A percentile compares a stretch with the other conserved stretches of the same genome.
Evolutionary conservation across 1,140 invertebrate species (phyloP).

Genomic region (Drosophila yakuba): DNA sequence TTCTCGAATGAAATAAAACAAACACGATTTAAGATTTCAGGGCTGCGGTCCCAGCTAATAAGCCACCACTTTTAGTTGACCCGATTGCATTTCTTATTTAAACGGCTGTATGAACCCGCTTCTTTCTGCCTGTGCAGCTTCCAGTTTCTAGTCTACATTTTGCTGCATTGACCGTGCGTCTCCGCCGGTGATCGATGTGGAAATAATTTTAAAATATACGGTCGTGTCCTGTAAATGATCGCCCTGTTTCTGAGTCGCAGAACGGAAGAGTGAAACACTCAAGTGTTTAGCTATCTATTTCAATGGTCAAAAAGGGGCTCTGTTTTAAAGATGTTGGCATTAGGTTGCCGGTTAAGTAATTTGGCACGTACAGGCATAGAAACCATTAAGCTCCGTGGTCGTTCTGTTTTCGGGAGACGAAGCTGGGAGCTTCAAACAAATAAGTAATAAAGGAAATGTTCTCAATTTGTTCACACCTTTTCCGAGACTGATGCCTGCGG

Average conservation of each 20-base stretch:
- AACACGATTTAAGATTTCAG: too few relatives aligned
- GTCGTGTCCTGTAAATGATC: conserved; percentile 78
- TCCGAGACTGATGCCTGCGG: conserved; percentile 45
- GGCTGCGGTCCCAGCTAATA: too few relatives aligned
- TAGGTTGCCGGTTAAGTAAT: conserved; percentile 74
- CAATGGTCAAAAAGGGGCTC: neutral
- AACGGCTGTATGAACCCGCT: neutral
- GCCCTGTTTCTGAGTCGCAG: conserved; percentile 34
- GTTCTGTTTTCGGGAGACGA: neutral
- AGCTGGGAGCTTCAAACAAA: conserved; percentile 20
- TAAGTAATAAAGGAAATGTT: conserved; percentile 47
- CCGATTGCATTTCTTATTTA: too few relatives aligned
- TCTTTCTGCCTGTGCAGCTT: conserved; percentile 12
- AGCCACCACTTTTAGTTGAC: too few relatives aligned
- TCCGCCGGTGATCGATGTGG: conserved; percentile 78
- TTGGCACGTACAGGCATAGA: conserved; percentile 65
- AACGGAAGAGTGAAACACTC: conserved; percentile 13
- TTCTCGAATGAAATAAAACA: too few relatives aligned
- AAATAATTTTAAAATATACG: conserved; percentile 84
- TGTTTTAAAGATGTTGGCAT: conserved; percentile 76
- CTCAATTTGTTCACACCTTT: conserved; percentile 64
- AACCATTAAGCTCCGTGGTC: conserved; percentile 61
- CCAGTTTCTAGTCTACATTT: conserved; percentile 19
- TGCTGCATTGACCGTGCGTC: conserved; percentile 30
- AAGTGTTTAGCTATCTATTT: conserved; percentile 31